Evolutionary conservation across 2,888 invertebrate species (phyloP), one percentile per base, ranked within the genome.

Genomic region (Pedicia rivosa): DNA sequence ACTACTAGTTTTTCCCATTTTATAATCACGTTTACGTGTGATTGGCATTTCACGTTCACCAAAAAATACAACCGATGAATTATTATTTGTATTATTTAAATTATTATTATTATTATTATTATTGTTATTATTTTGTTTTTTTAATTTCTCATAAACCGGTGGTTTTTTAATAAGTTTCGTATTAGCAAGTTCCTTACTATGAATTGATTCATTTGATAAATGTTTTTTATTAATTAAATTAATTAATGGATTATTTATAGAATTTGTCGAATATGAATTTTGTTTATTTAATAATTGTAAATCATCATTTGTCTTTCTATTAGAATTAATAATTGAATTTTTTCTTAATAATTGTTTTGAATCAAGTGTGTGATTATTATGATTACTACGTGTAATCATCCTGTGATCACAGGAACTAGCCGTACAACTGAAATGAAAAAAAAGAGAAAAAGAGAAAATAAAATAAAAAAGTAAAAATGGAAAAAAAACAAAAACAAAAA

Each of bases 321-420:
- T 32, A 28, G 28, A 30, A 35, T 37, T 17, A 24, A 32, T 17
- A 14, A 20, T 32, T 20, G n/a, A 7, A 20, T 20, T 32, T 12
- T 17, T 20, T 20, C 20, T 32, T 20, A 20, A 13, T 20, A 14
- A 20, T 13, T 32, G 19, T 5, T 17, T n/a, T n/a, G n/a, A n/a
- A n/a, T n/a, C n/a, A n/a, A n/a, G n/a, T n/a, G n/a, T n/a, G n/a
- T n/a, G n/a, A n/a, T n/a, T n/a, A n/a, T n/a, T 12, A 19, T 20
- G 19, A 20, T 20, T 20, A 32, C 19, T 32, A 12, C 32, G 32
- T 7, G 32, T n/a, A 26, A 26, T 35, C n/a, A 25, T 17, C 74
- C 74, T 74, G 55, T 70, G 74, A 46, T 72, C 69, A 49, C 73
- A 73, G 9, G 66, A 65, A 42, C 63, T 66, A 35, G 65, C 63